These are phyloP conservation scores for Ophiothrix spiculata DNA, from an alignment of 35 echinoderm and acorn worm species.

Conservation along the genomic window DNA sequence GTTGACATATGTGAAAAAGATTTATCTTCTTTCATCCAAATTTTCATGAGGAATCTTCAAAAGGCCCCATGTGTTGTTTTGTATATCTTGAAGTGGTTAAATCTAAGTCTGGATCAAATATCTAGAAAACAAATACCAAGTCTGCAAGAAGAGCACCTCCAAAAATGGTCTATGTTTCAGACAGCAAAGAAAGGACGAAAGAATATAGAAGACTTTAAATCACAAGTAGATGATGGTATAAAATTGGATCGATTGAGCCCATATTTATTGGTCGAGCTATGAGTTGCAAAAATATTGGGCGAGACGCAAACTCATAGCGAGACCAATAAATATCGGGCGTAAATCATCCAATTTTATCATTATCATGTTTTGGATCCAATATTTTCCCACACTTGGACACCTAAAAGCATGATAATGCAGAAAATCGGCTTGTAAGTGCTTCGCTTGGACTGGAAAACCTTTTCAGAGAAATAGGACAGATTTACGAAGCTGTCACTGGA, in stretches of 20 bases:
- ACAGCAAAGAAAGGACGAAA: not conserved
- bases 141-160: not conserved
- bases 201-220: not conserved
- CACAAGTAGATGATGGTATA: not conserved
- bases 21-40: not conserved
- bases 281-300: no score
- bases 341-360: no score
- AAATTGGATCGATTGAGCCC: no score
- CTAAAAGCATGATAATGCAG: no score
- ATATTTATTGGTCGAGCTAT: no score
- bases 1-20: not conserved
- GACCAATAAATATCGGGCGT: no score
- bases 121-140: not conserved
- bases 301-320: no score
- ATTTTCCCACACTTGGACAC: no score
- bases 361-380: no score
- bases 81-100: constrained; percentile 16
- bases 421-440: not conserved
- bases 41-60: not conserved
- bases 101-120: not conserved
- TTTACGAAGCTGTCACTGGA: constrained; percentile 20
- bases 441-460: constrained; percentile 1
- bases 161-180: constrained; percentile 5
- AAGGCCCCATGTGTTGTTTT: not conserved
- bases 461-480: constrained; percentile 30